Conservation (phyloP, 53 echinoderm and acorn worm species). For the Crossaster papposus region DNA sequence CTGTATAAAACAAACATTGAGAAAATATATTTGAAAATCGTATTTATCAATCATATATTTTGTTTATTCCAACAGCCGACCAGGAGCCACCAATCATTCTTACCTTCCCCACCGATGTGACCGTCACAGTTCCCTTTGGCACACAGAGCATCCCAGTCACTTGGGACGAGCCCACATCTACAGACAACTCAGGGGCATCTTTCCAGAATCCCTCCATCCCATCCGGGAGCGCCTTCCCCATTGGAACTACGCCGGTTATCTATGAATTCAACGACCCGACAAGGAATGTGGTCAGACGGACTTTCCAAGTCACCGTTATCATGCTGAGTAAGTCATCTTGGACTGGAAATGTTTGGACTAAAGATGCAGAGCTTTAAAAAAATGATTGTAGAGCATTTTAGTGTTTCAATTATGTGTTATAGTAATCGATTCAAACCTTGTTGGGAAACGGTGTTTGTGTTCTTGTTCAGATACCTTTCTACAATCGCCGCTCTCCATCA, state of each 20-base stretch:
- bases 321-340: not conserved
- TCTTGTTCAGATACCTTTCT: too few species aligned
- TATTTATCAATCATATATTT: not conserved
- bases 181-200: slow-evolving; percentile 63
- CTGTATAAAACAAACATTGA: too few species aligned
- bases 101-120: slow-evolving; percentile 46
- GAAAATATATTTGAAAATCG: too few species aligned
- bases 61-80: slow-evolving; percentile 23
- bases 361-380: too few species aligned
- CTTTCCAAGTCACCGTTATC: slow-evolving; percentile 25
- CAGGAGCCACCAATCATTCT: slow-evolving; percentile 14
- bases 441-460: too few species aligned
- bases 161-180: slow-evolving; percentile 66
- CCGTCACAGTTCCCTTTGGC: slow-evolving; percentile 50
- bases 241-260: slow-evolving; percentile 63
- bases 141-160: slow-evolving; percentile 39
- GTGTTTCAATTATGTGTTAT: too few species aligned
- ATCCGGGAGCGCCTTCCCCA: slow-evolving; percentile 55
- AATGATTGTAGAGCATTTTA: too few species aligned
- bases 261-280: slow-evolving; percentile 66
- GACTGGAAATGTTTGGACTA: not conserved
- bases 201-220: not conserved
- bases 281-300: slow-evolving; percentile 30
- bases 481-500: too few species aligned
- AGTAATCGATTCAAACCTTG: too few species aligned